These are phyloP conservation scores for Leptopilina boulardi DNA, from an alignment of 1,140 invertebrate genomes.

Conservation along the genomic window DNA sequence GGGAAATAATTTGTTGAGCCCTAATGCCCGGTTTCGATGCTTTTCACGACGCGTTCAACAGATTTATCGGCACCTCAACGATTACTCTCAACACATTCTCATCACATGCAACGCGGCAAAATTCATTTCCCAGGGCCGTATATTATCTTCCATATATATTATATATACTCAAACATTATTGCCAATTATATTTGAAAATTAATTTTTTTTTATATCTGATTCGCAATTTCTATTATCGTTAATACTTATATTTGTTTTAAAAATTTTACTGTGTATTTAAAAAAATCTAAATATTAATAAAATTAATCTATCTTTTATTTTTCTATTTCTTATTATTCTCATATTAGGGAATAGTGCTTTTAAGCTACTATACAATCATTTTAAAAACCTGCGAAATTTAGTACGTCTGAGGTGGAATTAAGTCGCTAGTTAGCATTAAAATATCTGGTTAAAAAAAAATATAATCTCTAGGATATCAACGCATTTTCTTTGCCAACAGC, in stretches of 20 bases:
- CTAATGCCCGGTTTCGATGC: constrained; percentile 16
- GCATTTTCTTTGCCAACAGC: constrained; percentile 27
- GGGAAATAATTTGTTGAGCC: constrained; percentile 25
- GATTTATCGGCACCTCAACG: constrained; percentile 20
- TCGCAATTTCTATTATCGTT: no score
- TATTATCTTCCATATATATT: not conserved
- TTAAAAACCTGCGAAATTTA: not conserved
- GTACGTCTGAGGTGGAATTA: not conserved
- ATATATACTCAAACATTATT: not conserved
- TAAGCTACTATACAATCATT: not conserved
- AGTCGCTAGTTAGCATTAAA: constrained; percentile 22
- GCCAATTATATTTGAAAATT: not conserved
- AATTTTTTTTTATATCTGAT: not conserved
- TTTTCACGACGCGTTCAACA: constrained; percentile 11
- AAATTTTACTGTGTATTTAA: no score
- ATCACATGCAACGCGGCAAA: not conserved
- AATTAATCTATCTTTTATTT: no score
- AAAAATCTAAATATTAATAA: no score
- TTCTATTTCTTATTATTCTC: not conserved
- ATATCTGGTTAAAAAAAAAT: constrained; percentile 22
- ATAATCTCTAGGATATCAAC: constrained; percentile 18
- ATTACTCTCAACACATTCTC: constrained; percentile 25
- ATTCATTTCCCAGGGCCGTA: not conserved
- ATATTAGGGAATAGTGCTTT: not conserved
- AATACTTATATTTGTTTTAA: no score